These are phyloP conservation scores for Coracopsis vasa DNA, from an alignment of 2,113 vertebrate species.

Conservation along the genomic window DNA sequence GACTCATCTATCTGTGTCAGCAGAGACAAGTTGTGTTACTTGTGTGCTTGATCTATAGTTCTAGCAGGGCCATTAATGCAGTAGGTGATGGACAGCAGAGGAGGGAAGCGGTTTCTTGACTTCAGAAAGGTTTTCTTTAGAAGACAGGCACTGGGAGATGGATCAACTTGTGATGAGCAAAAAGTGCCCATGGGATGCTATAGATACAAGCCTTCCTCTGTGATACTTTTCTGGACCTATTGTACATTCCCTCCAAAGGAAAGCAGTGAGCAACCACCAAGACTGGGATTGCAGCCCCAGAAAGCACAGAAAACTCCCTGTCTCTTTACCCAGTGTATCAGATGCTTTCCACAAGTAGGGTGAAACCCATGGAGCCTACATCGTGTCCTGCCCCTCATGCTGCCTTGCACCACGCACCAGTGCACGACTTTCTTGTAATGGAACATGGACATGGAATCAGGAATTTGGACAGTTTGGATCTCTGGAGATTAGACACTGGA, in stretches of 20 bases:
- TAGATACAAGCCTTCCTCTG: fast-evolving
- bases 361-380: neutral
- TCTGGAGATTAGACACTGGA: neutral
- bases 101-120: neutral
- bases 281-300: neutral
- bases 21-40: neutral
- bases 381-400: fast-evolving
- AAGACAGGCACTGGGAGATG: neutral
- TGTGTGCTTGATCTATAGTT: neutral
- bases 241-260: neutral
- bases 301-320: neutral
- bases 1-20: neutral
- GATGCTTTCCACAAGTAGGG: neutral
- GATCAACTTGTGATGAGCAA: neutral
- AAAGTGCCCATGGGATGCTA: neutral
- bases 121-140: neutral
- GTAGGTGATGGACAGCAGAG: neutral
- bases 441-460: neutral
- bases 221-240: neutral
- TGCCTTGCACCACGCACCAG: neutral
- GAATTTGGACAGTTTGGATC: neutral
- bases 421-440: fast-evolving
- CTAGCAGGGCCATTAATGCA: neutral
- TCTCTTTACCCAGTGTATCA: neutral
- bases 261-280: neutral